Base-by-base conservation (phyloP, 2,797 vertebrate species). In the Cyprinella venusta region DNA sequence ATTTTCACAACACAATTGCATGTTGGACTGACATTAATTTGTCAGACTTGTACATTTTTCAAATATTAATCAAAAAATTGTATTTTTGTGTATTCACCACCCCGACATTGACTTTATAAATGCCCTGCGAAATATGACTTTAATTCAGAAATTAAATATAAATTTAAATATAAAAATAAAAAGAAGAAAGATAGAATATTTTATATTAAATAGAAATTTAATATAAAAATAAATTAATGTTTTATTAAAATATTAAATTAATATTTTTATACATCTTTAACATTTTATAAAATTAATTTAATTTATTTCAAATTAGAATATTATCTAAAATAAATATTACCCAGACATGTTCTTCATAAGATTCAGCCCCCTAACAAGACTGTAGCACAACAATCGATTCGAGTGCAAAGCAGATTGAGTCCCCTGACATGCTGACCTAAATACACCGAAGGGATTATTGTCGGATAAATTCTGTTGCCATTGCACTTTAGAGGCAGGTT, bases 351-450 rank as follows among this genome's bases (percentile, higher is more conserved):
- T 64, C 15, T 72, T 64, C 19, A 38, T 56, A 8, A 71, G 19
- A 36, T 45, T 26, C 36, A 59, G 33, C 30, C 64, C 56, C 9
- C 26, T 19, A 26, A 26, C 33, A 2, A 42, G 16, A 75, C 61
- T 52, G n/a, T n/a, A 26, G 13, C 33, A 63, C 21, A 72, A 36
- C 33, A 6, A 26, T 65, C 3, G 2, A 68, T 59, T 24, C 0
- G 26, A 40, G n/a, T 10, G 24, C 59, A 16, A 19, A 59, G 65
- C 67, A 59, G 74, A 83, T 19, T 69, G 36, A 68, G 64, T 65
- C 26, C 21, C 50, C 50, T 67, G 26, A 77, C 81, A 76, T 36
- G 81, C 42, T 78, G 81, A 83, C 81, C 81, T 67, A 83, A 78
- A 63, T 78, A 83, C 65, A 70, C 6, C n/a, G 19, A 68, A 33